These are phyloP conservation scores for Megalops cyprinoides DNA, from an alignment of 2,797 vertebrate genomes.

Conservation along the genomic window DNA sequence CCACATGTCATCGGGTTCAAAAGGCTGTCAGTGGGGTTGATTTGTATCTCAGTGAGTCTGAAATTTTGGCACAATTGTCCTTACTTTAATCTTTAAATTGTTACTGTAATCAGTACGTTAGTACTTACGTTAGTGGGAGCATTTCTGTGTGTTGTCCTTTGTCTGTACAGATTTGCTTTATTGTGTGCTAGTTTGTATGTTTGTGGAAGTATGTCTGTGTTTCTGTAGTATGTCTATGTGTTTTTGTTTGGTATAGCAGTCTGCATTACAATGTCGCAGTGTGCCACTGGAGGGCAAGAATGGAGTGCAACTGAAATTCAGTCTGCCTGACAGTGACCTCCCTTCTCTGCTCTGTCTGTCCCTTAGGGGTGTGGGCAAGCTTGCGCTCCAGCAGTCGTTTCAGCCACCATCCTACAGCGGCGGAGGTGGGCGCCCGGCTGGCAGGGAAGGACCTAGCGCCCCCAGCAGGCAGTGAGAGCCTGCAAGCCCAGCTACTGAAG, in stretches of 20 bases:
- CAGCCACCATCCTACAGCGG: slow-evolving; percentile 74
- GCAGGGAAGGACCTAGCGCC: slow-evolving; percentile 87
- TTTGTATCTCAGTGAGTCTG: too few relatives aligned
- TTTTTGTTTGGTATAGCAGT: too few relatives aligned
- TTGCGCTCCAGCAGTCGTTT: slow-evolving; percentile 92
- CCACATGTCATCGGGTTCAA: background rate
- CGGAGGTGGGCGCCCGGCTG: slow-evolving; percentile 83
- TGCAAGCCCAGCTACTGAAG: slow-evolving; percentile 90
- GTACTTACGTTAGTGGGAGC: background rate
- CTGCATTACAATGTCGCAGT: too few relatives aligned
- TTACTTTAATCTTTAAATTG: too few relatives aligned
- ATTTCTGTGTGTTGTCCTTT: background rate
- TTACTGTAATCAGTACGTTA: too few relatives aligned
- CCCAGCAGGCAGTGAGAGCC: slow-evolving; percentile 76
- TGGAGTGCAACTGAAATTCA: too few relatives aligned
- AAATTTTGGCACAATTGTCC: too few relatives aligned
- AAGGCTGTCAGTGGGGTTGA: too few relatives aligned
- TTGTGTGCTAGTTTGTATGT: too few relatives aligned
- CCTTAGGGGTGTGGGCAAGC: slow-evolving; percentile 93
- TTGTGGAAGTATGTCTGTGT: background rate
- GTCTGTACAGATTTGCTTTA: too few relatives aligned
- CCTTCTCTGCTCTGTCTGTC: background rate
- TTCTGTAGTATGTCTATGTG: background rate
- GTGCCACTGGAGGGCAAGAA: too few relatives aligned
- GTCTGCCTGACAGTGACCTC: too few relatives aligned